Percentiles rank a stretch among this genome's conserved stretches.
phyloP scores from a whole-genome alignment of 1,140 invertebrate genomes.

The Mactra quadrangularis region DNA sequence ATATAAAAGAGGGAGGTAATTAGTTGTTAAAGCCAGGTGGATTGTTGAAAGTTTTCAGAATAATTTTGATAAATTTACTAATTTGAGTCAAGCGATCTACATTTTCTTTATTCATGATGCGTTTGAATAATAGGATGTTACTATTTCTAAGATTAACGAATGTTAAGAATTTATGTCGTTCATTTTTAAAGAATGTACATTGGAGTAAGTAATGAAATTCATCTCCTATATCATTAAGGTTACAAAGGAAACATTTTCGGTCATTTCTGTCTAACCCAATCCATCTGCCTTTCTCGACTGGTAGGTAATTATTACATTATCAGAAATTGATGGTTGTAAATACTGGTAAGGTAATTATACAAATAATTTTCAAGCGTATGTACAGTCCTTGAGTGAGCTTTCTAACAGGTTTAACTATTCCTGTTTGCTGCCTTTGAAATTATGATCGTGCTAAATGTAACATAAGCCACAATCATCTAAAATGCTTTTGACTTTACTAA shows the following conservation, averaged over 20 bases:
- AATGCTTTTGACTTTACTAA: neutral
- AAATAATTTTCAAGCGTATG: neutral
- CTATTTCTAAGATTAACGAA: too few species aligned
- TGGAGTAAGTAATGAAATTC: slow-evolving; percentile 32
- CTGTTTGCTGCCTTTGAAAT: neutral
- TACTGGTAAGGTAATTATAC: neutral
- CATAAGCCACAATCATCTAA: neutral
- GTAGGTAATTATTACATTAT: slow-evolving; percentile 4
- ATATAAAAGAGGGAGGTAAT: too few species aligned
- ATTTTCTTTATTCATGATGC: too few species aligned
- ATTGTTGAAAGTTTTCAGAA: too few species aligned
- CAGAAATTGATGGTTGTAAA: neutral
- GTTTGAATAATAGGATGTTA: too few species aligned
- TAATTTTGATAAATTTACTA: too few species aligned
- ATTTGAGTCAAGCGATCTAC: too few species aligned
- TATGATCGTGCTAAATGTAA: slow-evolving; percentile 30
- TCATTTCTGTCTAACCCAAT: neutral
- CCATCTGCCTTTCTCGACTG: slow-evolving; percentile 11
- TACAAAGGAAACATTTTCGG: slow-evolving; percentile 19
- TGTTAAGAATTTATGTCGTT: neutral
- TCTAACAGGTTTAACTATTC: neutral
- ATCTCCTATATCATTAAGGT: slow-evolving; percentile 13
- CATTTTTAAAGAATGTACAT: neutral
- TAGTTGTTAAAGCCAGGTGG: too few species aligned
- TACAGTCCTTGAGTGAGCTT: neutral